These are phyloP conservation scores for Achroia grisella DNA, from an alignment of 1,140 invertebrate genomes.

Conservation along the genomic window DNA sequence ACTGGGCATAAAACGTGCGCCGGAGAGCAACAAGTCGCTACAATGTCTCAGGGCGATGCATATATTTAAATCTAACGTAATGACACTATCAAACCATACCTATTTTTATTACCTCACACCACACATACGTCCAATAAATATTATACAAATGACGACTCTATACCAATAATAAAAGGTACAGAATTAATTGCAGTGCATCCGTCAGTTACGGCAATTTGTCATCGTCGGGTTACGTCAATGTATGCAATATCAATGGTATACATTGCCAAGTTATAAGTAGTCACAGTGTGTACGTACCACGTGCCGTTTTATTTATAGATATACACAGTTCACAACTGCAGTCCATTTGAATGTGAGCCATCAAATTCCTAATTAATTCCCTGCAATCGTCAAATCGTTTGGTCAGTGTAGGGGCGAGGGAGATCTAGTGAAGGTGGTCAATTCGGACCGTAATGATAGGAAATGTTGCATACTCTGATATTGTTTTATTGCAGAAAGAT, in stretches of 20 bases:
- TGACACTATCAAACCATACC: constrained; percentile 26
- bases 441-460: constrained; percentile 11
- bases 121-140: background rate
- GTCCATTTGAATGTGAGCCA: constrained; percentile 10
- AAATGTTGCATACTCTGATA: constrained; percentile 21
- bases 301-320: constrained; percentile 22
- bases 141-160: background rate
- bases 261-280: constrained; percentile 21
- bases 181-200: too few species aligned
- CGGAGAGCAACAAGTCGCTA: constrained; percentile 27
- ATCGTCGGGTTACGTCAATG: background rate
- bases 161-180: background rate
- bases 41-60: constrained; percentile 37
- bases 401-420: background rate
- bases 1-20: too few species aligned
- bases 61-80: constrained; percentile 43
- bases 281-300: constrained; percentile 23
- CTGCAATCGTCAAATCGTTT: background rate
- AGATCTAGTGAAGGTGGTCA: background rate
- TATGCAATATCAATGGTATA: constrained; percentile 23
- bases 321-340: constrained; percentile 6
- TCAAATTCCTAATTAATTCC: background rate
- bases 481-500: constrained; percentile 19
- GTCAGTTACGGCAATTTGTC: too few species aligned
- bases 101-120: constrained; percentile 27